These are phyloP conservation scores for Ochotona curzoniae DNA, from an alignment of 2,113 vertebrate genomes.

Conservation along the genomic window DNA sequence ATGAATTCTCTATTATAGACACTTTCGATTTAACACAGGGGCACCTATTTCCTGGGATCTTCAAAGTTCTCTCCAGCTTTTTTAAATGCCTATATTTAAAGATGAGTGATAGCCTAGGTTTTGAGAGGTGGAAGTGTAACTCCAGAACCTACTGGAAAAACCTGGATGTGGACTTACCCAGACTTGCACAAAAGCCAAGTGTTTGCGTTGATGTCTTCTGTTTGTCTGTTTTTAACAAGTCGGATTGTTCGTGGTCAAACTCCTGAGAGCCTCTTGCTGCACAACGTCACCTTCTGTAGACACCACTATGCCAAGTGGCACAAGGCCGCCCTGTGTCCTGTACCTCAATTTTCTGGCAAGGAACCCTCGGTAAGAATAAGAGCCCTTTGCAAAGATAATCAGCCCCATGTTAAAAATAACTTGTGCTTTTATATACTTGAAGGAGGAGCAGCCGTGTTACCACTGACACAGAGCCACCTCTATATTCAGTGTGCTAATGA, in stretches of 20 bases:
- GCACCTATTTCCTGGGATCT: constrained; percentile 74
- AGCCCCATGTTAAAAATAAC: constrained; percentile 49
- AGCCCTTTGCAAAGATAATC: constrained; percentile 66
- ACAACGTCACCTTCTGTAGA: constrained; percentile 88
- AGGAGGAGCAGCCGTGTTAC: constrained; percentile 50
- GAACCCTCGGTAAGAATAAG: constrained; percentile 87
- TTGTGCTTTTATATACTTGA: constrained; percentile 48
- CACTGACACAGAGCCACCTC: constrained; percentile 60
- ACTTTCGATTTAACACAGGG: constrained; percentile 78
- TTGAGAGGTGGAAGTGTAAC: constrained; percentile 23
- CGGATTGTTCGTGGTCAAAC: constrained; percentile 89
- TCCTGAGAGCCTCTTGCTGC: constrained; percentile 84
- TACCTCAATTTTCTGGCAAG: constrained; percentile 89
- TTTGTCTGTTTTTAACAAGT: constrained; percentile 81
- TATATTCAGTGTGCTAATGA: constrained; percentile 71
- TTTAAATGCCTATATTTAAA: constrained; percentile 76
- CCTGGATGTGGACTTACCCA: not conserved
- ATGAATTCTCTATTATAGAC: constrained; percentile 82
- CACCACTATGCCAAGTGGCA: constrained; percentile 87
- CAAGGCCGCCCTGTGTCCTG: constrained; percentile 80
- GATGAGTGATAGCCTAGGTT: not conserved
- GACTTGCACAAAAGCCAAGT: not conserved
- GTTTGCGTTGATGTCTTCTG: not conserved
- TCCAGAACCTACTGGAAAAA: rapidly evolving
- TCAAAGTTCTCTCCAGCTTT: constrained; percentile 78